Evolutionary conservation across 37 sponge, comb jelly and placozoan genomes (phyloP), one percentile per base, ranked within the genome.

Genomic region (Ephydatia muelleri): DNA sequence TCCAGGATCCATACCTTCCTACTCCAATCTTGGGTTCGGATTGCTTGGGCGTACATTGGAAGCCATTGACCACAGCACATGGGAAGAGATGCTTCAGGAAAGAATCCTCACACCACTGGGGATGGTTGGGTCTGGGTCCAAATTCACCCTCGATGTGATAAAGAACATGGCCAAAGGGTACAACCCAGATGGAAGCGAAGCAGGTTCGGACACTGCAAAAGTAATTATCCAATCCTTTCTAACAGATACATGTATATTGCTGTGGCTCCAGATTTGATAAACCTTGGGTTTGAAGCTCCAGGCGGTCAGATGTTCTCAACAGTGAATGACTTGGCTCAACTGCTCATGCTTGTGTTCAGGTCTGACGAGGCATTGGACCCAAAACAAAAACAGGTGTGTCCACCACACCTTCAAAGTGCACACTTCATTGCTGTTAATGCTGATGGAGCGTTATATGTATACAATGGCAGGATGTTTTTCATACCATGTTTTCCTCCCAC

Each of bases 1-100:
- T 29, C 93, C 93, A 12, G 93, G 93, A 0, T 5, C 6, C 2
- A 72, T 68, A 38, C 93, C 93, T 23, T 33, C 80, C 29, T 93
- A 93, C 47, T 93, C 93, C 29, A 93, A 93, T 64, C 72, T 93
- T 29, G 93, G 90, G 0, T 88, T 93, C 86, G 90, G 84, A 2
- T 73, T 89, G 48, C 89, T 93, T 30, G 93, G 93, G 1, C 39
- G 86, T 19, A 33, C 81, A 21, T n/a, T 80, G 75, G 87, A 68
- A 32, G 35, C 64, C 21, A 49, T 73, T 22, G 1, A 23, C 0
- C 3, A 25, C 2, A 22, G 64, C 26, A 38, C 43, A 34, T 93
- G 93, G 93, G 93, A 89, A 68, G 83, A 85, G 49, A 38, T 47
- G 0, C 77, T 93, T 5, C 33, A 78, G 33, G 26, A 85, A 70